phyloP scores from a whole-genome alignment of 2,888 invertebrate species.

The Allophyes oxyacanthae region DNA sequence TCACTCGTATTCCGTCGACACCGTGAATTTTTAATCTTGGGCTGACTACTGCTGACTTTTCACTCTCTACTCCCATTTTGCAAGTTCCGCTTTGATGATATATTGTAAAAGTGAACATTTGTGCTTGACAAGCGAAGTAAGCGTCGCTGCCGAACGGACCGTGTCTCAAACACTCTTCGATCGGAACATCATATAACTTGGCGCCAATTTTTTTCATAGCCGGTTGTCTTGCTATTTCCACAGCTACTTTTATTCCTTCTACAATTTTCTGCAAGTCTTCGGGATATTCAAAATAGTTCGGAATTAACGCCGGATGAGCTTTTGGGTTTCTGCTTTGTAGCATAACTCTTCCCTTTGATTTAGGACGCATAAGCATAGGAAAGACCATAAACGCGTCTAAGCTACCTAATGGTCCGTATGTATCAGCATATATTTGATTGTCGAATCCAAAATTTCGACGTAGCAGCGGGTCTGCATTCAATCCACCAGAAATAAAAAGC shows the following conservation, averaged over 20 bases:
- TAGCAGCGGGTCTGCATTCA: slow-evolving; percentile 83
- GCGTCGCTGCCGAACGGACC: slow-evolving; percentile 90
- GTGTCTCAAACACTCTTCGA: slow-evolving; percentile 89
- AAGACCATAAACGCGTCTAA: slow-evolving; percentile 88
- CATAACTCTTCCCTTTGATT: slow-evolving; percentile 91
- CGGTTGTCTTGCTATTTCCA: slow-evolving; percentile 89
- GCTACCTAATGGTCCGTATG: slow-evolving; percentile 78
- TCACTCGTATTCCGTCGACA: slow-evolving; percentile 91
- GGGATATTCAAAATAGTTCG: slow-evolving; percentile 92
- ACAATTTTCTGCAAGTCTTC: slow-evolving; percentile 91
- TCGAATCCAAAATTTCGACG: slow-evolving; percentile 88
- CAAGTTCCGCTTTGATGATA: slow-evolving; percentile 92
- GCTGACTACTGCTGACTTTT: slow-evolving; percentile 91
- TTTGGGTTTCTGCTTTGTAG: slow-evolving; percentile 93
- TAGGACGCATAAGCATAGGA: slow-evolving; percentile 92
- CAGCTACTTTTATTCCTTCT: slow-evolving; percentile 90
- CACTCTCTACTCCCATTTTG: slow-evolving; percentile 90
- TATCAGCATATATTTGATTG: slow-evolving; percentile 78
- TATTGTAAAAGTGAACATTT: slow-evolving; percentile 91
- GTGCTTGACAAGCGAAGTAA: slow-evolving; percentile 92
- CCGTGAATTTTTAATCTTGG: slow-evolving; percentile 91
- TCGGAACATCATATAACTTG: slow-evolving; percentile 89
- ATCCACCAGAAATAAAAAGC: slow-evolving; percentile 89
- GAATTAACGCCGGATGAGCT: slow-evolving; percentile 92
- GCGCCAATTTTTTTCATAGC: slow-evolving; percentile 90